Percentiles rank a stretch among this genome's conserved stretches.
Conservation (phyloP, 2,888 invertebrate genomes). For the Invenusta paracnida region DNA sequence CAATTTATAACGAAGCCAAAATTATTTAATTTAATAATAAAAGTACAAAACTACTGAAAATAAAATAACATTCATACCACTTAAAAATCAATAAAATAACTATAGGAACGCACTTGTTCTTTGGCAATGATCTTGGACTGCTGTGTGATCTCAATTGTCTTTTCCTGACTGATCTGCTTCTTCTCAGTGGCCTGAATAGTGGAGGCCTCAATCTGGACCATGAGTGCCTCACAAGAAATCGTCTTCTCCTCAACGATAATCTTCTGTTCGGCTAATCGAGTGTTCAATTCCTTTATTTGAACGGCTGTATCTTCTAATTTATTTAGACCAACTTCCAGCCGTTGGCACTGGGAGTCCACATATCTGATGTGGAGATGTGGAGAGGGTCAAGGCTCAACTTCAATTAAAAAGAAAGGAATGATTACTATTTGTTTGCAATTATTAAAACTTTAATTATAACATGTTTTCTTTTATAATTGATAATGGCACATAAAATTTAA, state of each 20-base stretch:
- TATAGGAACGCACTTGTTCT: slow-evolving; percentile 39
- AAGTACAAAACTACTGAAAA: too few relatives aligned
- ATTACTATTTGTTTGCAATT: too few relatives aligned
- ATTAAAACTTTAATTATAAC: too few relatives aligned
- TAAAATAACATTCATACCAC: too few relatives aligned
- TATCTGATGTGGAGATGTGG: neutral
- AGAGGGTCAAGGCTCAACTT: too few relatives aligned
- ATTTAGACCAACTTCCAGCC: slow-evolving; percentile 41
- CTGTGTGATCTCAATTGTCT: slow-evolving; percentile 42
- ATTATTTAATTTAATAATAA: too few relatives aligned
- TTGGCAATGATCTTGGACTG: slow-evolving; percentile 39
- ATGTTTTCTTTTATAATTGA: too few relatives aligned
- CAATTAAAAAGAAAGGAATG: too few relatives aligned
- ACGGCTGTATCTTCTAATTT: slow-evolving; percentile 43
- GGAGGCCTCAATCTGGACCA: slow-evolving; percentile 40
- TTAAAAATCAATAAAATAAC: too few relatives aligned
- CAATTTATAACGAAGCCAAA: too few relatives aligned
- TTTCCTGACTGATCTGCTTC: slow-evolving; percentile 40
- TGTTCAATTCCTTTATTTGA: slow-evolving; percentile 42
- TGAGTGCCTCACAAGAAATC: slow-evolving; percentile 40
- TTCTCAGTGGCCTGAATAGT: slow-evolving; percentile 40
- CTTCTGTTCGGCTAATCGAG: slow-evolving; percentile 42
- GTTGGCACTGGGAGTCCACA: slow-evolving; percentile 36
- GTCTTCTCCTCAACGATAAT: slow-evolving; percentile 42
- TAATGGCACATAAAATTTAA: too few relatives aligned